phyloP scores from a whole-genome alignment of 2,113 vertebrate genomes.

The Crotalus tigris region DNA sequence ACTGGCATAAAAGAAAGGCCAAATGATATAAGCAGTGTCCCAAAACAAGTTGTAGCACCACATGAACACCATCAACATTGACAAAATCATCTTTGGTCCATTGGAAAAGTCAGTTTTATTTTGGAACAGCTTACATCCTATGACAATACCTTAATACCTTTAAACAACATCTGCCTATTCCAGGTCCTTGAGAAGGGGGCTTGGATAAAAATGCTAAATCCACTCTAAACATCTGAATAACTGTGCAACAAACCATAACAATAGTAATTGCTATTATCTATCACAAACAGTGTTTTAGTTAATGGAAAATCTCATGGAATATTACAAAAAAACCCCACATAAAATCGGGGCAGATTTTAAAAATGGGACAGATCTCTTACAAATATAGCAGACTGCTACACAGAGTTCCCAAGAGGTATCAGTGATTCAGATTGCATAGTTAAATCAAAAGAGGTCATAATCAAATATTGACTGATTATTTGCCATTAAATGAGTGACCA shows the following conservation, averaged over 20 bases:
- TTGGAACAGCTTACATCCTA: background rate
- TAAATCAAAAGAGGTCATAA: background rate
- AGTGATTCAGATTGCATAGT: background rate
- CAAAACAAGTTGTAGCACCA: background rate
- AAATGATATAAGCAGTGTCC: background rate
- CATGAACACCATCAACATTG: background rate
- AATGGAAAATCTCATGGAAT: background rate
- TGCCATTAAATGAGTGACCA: background rate
- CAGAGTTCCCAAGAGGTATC: background rate
- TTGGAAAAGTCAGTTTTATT: background rate
- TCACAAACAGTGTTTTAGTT: background rate
- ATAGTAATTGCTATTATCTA: background rate
- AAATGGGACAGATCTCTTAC: background rate
- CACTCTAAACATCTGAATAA: background rate
- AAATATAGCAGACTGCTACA: background rate
- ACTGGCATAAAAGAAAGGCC: no score
- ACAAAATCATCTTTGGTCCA: background rate
- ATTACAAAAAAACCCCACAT: background rate
- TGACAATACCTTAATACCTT: background rate
- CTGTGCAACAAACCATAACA: background rate
- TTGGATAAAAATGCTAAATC: background rate
- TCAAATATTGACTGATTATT: background rate
- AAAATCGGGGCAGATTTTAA: background rate
- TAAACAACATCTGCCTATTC: background rate
- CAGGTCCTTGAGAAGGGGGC: background rate